Base-by-base conservation (phyloP, 2,797 vertebrate genomes). In the Etheostoma nigrum region DNA sequence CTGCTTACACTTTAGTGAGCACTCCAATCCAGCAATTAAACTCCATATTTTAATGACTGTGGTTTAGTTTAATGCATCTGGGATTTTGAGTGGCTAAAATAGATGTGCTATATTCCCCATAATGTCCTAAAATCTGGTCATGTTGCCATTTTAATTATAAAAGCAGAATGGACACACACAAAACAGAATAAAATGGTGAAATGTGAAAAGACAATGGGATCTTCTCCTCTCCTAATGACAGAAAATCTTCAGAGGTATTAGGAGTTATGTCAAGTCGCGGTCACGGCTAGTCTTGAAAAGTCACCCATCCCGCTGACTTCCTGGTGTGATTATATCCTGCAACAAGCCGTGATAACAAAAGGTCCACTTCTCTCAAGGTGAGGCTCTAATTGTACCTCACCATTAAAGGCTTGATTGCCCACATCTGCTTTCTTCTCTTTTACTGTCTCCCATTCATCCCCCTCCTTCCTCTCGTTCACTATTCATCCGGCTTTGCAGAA, bases 331-430 rank as follows among this genome's bases (percentile, higher is more conserved):
- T 83, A 79, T 76, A 81, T 74, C 78, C 84, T 53, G 68, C n/a
- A 64, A 91, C 88, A 84, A 72, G 79, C 81, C 19, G 27, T 16
- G 77, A 84, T 87, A 90, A 90, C 86, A 81, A 72, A 72, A 75
- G 51, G 75, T 79, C 81, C 87, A 59, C 77, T 78, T 79, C 83
- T 66, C 81, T 86, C 79, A 90, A 86, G 86, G 84, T 84, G 82
- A 88, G 60, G 53, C 71, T 79, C 81, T 92, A 90, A 92, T 92
- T 90, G 90, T 78, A 58, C 47, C 58, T 69, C 21, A n/a, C 76
- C 49, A 84, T 90, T 85, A 91, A 86, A 85, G 67, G 64, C 78
- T 66, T 55, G 60, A 87, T 86, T 36, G 14, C 58, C 66, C 82
- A 85, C 88, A 88, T 79, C 81, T 83, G 80, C 79, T 88, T 79